Base-by-base conservation (phyloP, 1,140 invertebrate genomes). In the Drosophila suzukii region DNA sequence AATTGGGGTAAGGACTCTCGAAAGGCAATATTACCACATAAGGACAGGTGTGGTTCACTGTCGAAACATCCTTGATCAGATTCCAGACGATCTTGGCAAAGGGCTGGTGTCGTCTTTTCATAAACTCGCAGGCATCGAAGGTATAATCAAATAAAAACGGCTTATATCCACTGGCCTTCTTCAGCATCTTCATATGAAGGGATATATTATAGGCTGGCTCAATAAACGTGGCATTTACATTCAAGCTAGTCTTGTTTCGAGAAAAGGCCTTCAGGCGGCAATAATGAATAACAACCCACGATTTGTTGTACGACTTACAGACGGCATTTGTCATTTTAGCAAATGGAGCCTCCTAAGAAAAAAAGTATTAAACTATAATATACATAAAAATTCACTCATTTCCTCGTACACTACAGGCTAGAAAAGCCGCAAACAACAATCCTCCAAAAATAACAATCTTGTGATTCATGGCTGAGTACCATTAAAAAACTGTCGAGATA, bases 291-390 rank as follows among this genome's bases (percentile, higher is more conserved):
- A 17, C n/a, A 0, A 81, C 65, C 78, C 75, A 81, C 8, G 75
- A 76, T 39, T 77, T 39, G 27, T 79, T 79, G 13, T 32, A 56
- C 0, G 67, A 67, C 36, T 73, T 53, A 6, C 77, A 79, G 11
- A 66, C 57, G 0, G 39, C 54, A 53, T 79, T 79, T 10, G 74
- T 79, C 56, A 79, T 44, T 55, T 79, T 77, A 2, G 60, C 10
- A 36, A 10, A 36, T 0, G 51, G 8, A 6, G 60, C 47, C 30
- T 55, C 39, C 60, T 63, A 17, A 7, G 24, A 15, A 6, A 2
- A 47, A 7, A 8, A 7, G 1, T 10, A 10, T 3, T 7, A 34
- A 10, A 3, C 10, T 30, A 7, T 13, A 3, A 5, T 0, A 24
- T n/a, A 27, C 6, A 2, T 20, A 7, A 3, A 46, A 12, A 6